Evolutionary conservation across 2,888 invertebrate species (phyloP).

Genomic region (Esperia sulphurella): DNA sequence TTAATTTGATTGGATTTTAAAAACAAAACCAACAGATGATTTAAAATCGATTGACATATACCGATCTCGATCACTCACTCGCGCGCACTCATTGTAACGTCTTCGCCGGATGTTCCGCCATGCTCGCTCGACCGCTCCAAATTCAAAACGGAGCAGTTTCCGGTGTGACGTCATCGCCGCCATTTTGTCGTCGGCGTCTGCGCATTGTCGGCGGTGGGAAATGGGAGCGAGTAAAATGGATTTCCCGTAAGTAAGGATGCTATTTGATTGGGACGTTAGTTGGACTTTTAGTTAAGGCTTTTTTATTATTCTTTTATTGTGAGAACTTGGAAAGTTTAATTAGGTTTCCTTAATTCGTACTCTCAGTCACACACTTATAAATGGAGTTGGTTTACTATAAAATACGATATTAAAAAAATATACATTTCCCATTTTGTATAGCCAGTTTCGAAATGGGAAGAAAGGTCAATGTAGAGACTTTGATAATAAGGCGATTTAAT

Average conservation of each 20-base stretch:
- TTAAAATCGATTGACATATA: conserved; percentile 24
- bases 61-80: conserved; percentile 33
- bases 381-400: too few relatives aligned
- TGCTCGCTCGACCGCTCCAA: conserved; percentile 78
- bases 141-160: conserved; percentile 78
- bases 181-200: conserved; percentile 64
- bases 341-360: too few relatives aligned
- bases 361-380: too few relatives aligned
- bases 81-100: conserved; percentile 72
- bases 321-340: too few relatives aligned
- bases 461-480: too few relatives aligned
- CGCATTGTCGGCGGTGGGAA: conserved; percentile 63
- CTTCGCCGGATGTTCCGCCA: conserved; percentile 77
- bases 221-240: conserved; percentile 63
- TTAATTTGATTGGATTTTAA: too few relatives aligned
- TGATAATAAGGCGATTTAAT: too few relatives aligned
- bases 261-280: conserved; percentile 1
- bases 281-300: conserved; percentile 1
- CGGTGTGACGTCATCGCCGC: conserved; percentile 72
- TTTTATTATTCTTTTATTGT: neutral
- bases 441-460: too few relatives aligned
- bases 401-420: too few relatives aligned
- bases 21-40: conserved; percentile 1
- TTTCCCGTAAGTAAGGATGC: conserved; percentile 45
- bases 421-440: too few relatives aligned